Evolutionary conservation across 2,888 invertebrate genomes (phyloP).

Genomic region (Nemoura dubitans): DNA sequence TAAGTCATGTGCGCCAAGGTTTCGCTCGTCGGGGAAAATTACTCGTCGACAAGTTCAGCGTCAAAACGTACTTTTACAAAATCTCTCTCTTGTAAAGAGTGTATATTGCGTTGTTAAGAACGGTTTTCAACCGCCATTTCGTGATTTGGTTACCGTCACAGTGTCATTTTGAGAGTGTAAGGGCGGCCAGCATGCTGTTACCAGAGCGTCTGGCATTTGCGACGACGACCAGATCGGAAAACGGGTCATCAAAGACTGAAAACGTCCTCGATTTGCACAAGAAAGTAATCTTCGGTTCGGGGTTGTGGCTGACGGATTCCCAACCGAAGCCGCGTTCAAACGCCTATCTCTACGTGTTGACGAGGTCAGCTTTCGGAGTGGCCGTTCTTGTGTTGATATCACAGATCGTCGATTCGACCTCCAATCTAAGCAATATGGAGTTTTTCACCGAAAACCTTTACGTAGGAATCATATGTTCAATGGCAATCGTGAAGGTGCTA

Average conservation of each 20-base stretch:
- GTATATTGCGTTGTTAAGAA: too few species aligned
- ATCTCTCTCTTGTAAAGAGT: too few species aligned
- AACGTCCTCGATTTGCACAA: not conserved
- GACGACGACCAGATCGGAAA: not conserved
- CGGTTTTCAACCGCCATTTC: too few species aligned
- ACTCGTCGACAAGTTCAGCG: too few species aligned
- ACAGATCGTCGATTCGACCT: not conserved
- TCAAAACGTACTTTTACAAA: too few species aligned
- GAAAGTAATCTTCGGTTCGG: not conserved
- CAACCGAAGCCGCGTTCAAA: not conserved
- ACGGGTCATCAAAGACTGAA: not conserved
- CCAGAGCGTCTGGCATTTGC: too few species aligned
- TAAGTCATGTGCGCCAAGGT: too few species aligned
- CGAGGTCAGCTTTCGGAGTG: not conserved
- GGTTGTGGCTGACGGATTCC: not conserved
- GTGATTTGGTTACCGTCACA: too few species aligned
- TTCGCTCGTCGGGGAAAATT: too few species aligned
- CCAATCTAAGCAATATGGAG: not conserved
- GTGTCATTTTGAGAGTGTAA: too few species aligned
- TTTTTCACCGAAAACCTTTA: slow-evolving; percentile 1
- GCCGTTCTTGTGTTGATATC: not conserved
- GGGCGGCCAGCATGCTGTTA: too few species aligned
- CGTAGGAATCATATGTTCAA: not conserved
- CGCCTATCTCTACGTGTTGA: not conserved
- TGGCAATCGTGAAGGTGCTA: not conserved